A percentile compares a stretch with the other conserved stretches of the same genome.
phyloP scores from a whole-genome alignment of 2,888 invertebrate species.

The Cheilosia pagana region DNA sequence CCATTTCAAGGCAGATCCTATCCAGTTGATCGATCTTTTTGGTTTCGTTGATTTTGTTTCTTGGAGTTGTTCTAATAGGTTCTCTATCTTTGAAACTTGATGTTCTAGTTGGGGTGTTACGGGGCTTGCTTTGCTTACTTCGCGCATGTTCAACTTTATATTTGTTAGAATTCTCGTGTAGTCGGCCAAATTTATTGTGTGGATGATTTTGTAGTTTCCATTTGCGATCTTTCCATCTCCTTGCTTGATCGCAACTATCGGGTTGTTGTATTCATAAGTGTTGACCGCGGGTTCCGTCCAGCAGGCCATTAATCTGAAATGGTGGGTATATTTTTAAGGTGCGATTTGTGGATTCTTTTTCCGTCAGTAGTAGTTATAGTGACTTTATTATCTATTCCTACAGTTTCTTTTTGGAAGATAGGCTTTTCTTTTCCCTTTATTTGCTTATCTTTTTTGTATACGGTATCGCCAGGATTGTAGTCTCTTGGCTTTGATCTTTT shows the following conservation, averaged over 20 bases:
- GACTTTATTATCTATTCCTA: constrained; percentile 54
- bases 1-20: too few relatives aligned
- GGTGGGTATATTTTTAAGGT: constrained; percentile 17
- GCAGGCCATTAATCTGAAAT: constrained; percentile 45
- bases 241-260: background rate
- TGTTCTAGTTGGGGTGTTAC: too few relatives aligned
- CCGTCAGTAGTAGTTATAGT: constrained; percentile 56
- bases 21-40: too few relatives aligned
- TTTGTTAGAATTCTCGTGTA: background rate
- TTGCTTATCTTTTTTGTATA: constrained; percentile 63
- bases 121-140: too few relatives aligned
- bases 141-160: too few relatives aligned
- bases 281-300: background rate
- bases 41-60: too few relatives aligned
- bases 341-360: constrained; percentile 36
- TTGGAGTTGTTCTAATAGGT: too few relatives aligned
- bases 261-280: constrained; percentile 6
- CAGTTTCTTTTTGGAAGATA: constrained; percentile 52
- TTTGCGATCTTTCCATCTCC: background rate
- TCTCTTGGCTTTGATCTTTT: constrained; percentile 41
- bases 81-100: too few relatives aligned
- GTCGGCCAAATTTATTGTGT: background rate
- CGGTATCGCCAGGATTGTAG: constrained; percentile 41
- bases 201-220: background rate
- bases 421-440: constrained; percentile 41